These are phyloP conservation scores for Otolemur garnettii DNA, from an alignment of 2,113 vertebrate species.

Conservation along the genomic window DNA sequence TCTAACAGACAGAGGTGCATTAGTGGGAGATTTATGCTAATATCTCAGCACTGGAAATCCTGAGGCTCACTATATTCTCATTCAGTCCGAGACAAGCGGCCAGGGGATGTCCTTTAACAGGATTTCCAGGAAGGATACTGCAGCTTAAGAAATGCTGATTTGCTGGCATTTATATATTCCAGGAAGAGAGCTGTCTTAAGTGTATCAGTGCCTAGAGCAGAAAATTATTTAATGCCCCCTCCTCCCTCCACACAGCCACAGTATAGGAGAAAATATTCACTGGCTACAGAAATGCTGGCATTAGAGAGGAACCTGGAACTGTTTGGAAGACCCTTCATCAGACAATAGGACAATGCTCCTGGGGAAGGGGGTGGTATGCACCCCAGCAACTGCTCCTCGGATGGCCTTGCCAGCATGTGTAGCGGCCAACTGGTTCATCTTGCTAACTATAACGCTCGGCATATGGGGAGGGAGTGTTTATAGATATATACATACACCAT, in stretches of 20 bases:
- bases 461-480: conserved; percentile 80
- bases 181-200: conserved; percentile 85
- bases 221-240: conserved; percentile 78
- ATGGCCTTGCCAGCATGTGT: conserved; percentile 85
- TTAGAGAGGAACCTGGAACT: conserved; percentile 19
- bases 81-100: conserved; percentile 83
- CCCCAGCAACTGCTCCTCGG: conserved; percentile 71
- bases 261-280: conserved; percentile 58
- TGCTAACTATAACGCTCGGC: conserved; percentile 87
- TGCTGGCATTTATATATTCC: conserved; percentile 85
- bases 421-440: conserved; percentile 88
- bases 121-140: conserved; percentile 88
- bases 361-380: conserved; percentile 3
- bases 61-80: conserved; percentile 84
- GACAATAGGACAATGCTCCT: conserved; percentile 63
- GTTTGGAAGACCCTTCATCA: conserved; percentile 48
- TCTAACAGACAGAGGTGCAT: conserved; percentile 86
- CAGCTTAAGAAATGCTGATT: conserved; percentile 86
- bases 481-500: conserved; percentile 83
- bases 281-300: conserved; percentile 38
- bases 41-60: conserved; percentile 86
- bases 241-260: conserved; percentile 51
- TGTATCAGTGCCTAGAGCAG: conserved; percentile 75
- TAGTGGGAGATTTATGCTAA: conserved; percentile 90
- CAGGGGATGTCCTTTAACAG: conserved; percentile 84